Evolutionary conservation across 2,888 invertebrate species (phyloP), one percentile per base, ranked within the genome.

Genomic region (Alentia gelatinosa): DNA sequence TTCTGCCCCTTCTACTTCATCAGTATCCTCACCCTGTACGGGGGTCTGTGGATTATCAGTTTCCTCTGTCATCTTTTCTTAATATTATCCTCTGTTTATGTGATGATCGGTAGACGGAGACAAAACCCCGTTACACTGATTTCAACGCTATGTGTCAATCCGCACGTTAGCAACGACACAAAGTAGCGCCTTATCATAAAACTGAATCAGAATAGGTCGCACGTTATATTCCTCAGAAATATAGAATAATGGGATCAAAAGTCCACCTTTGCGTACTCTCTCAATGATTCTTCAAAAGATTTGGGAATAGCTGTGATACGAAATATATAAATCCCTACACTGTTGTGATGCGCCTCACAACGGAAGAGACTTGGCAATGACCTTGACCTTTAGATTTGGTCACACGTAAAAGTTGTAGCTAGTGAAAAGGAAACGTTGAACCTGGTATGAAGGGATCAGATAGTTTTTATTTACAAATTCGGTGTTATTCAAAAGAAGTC

Each of bases 21-120:
- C 91, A 56, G 89, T 93, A 50, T 92, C 93, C 42, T 92, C 93
- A 19, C 91, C 93, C 26, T 92, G 93, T 63, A 92, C 93, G 7
- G 89, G 35, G 35, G 75, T 90, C 26, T 39, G 74, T 1, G 47
- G 47, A 83, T 47, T 90, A 75, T 83, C 83, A 19, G 47, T 37
- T 42, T 83, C 90, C 19, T 63, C 42, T 12, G 89, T 68, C 89
- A 89, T 89, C 40, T 33, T 68, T 40, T 37, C 33, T 12, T 39
- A 12, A 37, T 12, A 5, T 89, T 4, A 40, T 42, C 37, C 40
- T 42, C 40, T 37, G 79, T 79, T 79, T 35, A 37, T 39, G 79
- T 30, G 68, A 68, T 68, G 68, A 30, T 12, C 79, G 15, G n/a
- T 47, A 0, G 47, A 33, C 30, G 47, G 47, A 42, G 40, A 83